Evolutionary conservation across 2,113 vertebrate species (phyloP).

Genomic region (Orcinus orca): DNA sequence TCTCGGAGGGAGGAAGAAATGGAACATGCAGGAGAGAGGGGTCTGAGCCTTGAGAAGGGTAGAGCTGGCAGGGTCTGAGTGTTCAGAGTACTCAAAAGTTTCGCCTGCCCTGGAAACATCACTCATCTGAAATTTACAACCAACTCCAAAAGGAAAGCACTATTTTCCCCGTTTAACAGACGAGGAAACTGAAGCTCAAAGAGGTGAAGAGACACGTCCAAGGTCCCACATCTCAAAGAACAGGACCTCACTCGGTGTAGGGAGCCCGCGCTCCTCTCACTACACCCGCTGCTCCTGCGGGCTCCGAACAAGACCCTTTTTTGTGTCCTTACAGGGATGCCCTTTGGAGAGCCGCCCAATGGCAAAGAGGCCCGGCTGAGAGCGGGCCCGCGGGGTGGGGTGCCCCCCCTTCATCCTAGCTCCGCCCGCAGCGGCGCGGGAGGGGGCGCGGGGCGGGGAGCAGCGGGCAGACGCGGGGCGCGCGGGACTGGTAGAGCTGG

Average conservation of each 20-base stretch:
- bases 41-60: background rate
- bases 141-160: background rate
- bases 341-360: background rate
- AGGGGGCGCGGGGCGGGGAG: background rate
- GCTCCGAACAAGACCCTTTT: background rate
- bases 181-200: background rate
- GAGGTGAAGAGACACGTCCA: background rate
- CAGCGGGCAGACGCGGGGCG: background rate
- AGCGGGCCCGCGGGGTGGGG: background rate
- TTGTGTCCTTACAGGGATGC: background rate
- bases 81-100: background rate
- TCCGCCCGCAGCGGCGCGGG: background rate
- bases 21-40: background rate
- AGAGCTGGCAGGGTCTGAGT: background rate
- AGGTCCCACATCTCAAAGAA: background rate
- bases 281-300: conserved; percentile 26
- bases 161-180: background rate
- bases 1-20: background rate
- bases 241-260: background rate
- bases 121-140: background rate
- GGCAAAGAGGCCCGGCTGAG: background rate
- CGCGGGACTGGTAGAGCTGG: background rate
- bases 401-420: background rate
- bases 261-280: background rate
- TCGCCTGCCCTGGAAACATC: background rate